A percentile compares a stretch with the other conserved stretches of the same genome.
phyloP scores from a whole-genome alignment of 2,113 vertebrate species.

The Cyphomyrus discorhynchus region DNA sequence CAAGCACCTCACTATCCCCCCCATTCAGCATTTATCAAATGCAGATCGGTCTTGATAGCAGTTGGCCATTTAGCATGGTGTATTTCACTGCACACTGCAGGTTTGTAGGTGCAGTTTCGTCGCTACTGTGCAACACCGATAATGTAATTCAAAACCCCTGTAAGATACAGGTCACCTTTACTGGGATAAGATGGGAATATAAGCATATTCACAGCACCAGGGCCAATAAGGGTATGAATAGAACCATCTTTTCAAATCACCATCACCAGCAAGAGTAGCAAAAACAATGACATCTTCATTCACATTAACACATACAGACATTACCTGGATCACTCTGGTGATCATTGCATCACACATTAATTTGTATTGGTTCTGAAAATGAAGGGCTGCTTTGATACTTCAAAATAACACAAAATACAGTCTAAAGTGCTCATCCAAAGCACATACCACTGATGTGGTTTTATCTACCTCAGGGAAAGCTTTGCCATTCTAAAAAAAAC shows the following conservation, averaged over 20 bases:
- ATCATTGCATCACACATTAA: neutral
- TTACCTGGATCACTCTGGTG: neutral
- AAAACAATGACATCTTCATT: neutral
- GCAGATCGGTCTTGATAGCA: neutral
- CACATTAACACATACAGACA: neutral
- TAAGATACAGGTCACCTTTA: constrained; percentile 58
- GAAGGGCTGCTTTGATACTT: neutral
- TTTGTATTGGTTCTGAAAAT: neutral
- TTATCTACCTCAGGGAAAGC: neutral
- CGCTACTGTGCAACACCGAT: constrained; percentile 62
- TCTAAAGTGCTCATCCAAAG: neutral
- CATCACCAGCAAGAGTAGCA: too few species aligned
- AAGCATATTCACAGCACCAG: neutral
- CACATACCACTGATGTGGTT: neutral
- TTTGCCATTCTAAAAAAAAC: neutral
- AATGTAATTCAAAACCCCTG: constrained; percentile 55
- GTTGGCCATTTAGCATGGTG: neutral
- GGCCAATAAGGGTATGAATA: neutral
- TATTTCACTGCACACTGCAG: constrained; percentile 52
- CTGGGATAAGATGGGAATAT: constrained; percentile 50
- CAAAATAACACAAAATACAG: neutral
- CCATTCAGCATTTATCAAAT: constrained; percentile 17
- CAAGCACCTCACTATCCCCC: neutral
- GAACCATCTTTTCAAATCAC: neutral
- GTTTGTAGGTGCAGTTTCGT: constrained; percentile 62